Conservation (phyloP, 1,140 invertebrate genomes). For the Pogonomyrmex barbatus region DNA sequence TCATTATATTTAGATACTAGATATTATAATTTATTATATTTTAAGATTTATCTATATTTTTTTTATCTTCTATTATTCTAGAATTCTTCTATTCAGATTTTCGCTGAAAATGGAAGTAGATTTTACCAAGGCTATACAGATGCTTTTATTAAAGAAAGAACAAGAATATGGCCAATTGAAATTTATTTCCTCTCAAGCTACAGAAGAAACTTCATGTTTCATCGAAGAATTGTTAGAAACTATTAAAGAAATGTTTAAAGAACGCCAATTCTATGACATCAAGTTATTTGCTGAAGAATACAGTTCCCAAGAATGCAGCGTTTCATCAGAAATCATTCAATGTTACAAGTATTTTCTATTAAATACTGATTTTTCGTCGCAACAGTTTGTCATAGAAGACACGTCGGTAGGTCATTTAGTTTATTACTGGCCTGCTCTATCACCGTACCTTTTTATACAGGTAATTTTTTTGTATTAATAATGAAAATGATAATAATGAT, state of each 20-base stretch:
- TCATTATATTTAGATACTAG: too few relatives aligned
- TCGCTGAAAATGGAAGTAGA: constrained; percentile 72
- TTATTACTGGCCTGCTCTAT: constrained; percentile 81
- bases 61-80: neutral
- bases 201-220: constrained; percentile 71
- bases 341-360: constrained; percentile 78
- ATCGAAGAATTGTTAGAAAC: constrained; percentile 75
- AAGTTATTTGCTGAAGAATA: constrained; percentile 34
- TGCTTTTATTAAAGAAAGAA: constrained; percentile 76
- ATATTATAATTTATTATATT: neutral
- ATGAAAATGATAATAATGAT: neutral
- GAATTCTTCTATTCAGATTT: neutral
- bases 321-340: constrained; percentile 49
- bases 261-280: constrained; percentile 47
- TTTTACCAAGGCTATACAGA: constrained; percentile 77
- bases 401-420: constrained; percentile 77
- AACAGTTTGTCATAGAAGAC: constrained; percentile 78
- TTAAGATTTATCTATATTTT: neutral
- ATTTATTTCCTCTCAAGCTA: constrained; percentile 77
- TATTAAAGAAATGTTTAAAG: constrained; percentile 67
- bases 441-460: constrained; percentile 81
- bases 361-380: constrained; percentile 81
- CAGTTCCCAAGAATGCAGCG: neutral
- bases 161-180: constrained; percentile 73
- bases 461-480: constrained; percentile 62